phyloP scores from a whole-genome alignment of 64 coral and sea anemone genomes.

The Stylophora pistillata region DNA sequence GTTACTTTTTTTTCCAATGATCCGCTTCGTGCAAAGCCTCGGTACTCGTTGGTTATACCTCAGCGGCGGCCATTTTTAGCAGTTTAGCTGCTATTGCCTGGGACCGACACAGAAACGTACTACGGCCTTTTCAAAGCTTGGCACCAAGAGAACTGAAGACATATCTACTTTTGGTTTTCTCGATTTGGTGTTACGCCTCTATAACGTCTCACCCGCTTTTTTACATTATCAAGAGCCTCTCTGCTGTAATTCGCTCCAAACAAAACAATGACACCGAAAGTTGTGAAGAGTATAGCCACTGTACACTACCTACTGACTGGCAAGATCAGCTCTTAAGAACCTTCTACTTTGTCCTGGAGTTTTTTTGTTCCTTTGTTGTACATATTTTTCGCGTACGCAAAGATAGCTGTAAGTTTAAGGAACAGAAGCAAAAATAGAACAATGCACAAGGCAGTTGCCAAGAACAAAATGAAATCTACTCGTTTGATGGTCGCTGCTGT shows the following conservation, averaged over 20 bases:
- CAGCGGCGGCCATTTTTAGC: not conserved
- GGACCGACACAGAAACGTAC: conserved; percentile 23
- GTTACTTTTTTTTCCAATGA: not conserved
- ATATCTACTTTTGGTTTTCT: not conserved
- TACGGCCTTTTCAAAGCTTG: conserved; percentile 23
- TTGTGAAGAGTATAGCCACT: not conserved
- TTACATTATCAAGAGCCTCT: not conserved
- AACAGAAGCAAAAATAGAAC: not conserved
- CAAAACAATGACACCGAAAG: not conserved
- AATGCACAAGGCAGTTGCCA: conserved; percentile 24
- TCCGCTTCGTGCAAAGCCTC: not conserved
- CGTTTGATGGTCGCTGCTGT: conserved; percentile 24
- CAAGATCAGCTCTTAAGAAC: conserved; percentile 1
- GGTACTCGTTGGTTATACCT: not conserved
- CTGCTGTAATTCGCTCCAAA: not conserved
- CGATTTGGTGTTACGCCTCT: conserved; percentile 8
- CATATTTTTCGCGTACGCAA: conserved; percentile 5
- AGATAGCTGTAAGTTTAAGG: conserved; percentile 10
- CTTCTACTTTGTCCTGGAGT: not conserved
- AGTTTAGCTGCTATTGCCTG: conserved; percentile 16
- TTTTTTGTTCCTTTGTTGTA: not conserved
- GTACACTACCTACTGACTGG: not conserved
- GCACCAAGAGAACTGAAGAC: not conserved
- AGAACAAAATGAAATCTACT: conserved; percentile 3
- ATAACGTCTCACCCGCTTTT: not conserved